Percentiles rank a stretch among this genome's conserved stretches.
phyloP scores from a whole-genome alignment of 2,797 vertebrate genomes.

The Poeciliopsis paucimaculata region DNA sequence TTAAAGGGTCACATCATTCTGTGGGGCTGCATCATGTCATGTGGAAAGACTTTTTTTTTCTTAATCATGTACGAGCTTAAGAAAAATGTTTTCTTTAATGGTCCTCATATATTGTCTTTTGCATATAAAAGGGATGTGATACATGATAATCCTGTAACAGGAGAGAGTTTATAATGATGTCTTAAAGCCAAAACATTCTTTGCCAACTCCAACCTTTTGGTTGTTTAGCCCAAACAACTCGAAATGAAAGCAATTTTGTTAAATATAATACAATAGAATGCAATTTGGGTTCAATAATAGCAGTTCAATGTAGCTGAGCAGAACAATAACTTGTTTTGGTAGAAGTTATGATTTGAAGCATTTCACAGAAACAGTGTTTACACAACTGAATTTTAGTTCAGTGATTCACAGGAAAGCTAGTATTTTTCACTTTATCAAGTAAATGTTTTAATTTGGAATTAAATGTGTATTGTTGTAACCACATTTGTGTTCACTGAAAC shows the following conservation, averaged over 20 bases:
- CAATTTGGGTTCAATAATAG: neutral
- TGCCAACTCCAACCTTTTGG: neutral
- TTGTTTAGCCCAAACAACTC: neutral
- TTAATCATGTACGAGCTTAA: neutral
- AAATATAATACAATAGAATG: neutral
- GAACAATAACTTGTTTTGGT: neutral
- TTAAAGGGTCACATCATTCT: too few species aligned
- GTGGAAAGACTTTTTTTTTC: too few species aligned
- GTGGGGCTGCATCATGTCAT: too few species aligned
- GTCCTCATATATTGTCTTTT: neutral
- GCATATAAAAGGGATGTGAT: neutral
- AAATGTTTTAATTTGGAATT: neutral
- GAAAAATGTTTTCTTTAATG: neutral
- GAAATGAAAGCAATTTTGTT: neutral
- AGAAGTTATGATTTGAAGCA: neutral
- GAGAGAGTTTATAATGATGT: neutral
- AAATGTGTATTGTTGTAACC: neutral
- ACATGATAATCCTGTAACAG: neutral
- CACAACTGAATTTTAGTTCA: neutral
- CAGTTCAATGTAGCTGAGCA: neutral
- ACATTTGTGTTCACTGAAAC: neutral
- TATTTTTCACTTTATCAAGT: neutral
- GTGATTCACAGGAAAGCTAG: neutral
- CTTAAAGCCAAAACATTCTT: neutral
- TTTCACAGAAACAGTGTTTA: neutral